Evolutionary conservation across 2,888 invertebrate species (phyloP), one percentile per base, ranked within the genome.

Genomic region (Stenurella melanura): DNA sequence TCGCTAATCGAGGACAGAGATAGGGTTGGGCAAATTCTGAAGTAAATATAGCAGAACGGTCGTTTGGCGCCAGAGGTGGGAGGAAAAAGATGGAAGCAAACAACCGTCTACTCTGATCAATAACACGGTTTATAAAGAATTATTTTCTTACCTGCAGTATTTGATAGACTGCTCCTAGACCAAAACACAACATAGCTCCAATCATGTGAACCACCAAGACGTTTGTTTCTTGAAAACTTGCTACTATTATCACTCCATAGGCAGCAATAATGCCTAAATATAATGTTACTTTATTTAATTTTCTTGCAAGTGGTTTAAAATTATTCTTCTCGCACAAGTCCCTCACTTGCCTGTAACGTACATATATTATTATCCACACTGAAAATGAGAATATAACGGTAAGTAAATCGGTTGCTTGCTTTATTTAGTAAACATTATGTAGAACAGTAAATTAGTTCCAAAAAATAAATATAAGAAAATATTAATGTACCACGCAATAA

Each of bases 181-280:
- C 91, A 86, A 93, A 93, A 21, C 92, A 91, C 81, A 92, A 83
- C 73, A 91, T 86, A 0, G 93, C 93, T 12, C 93, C 93, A 19
- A 90, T 83, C 83, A 92, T 87, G 82, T 93, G 93, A 15, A 92
- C 90, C 1, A 86, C 85, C 21, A 91, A 84, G 0, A 91, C 90
- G 74, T 90, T 90, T 3, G 91, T 90, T 86, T 93, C 92, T 89
- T 93, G 93, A 86, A 93, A 93, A 86, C 92, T 92, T 1, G 92
- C 93, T 2, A 92, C 91, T 63, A 93, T 85, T 77, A 90, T 91
- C 7, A 92, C 87, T 0, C 93, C 93, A 38, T 92, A 83, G 58
- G 91, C 90, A 4, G 91, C 89, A 0, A 91, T 57, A 17, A 89
- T 82, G 6, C 93, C 93, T 50, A 92, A 83, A 67, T 89, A 83